Conservation (phyloP, 2,888 invertebrate genomes). For the Holacanthella duospinosa region DNA sequence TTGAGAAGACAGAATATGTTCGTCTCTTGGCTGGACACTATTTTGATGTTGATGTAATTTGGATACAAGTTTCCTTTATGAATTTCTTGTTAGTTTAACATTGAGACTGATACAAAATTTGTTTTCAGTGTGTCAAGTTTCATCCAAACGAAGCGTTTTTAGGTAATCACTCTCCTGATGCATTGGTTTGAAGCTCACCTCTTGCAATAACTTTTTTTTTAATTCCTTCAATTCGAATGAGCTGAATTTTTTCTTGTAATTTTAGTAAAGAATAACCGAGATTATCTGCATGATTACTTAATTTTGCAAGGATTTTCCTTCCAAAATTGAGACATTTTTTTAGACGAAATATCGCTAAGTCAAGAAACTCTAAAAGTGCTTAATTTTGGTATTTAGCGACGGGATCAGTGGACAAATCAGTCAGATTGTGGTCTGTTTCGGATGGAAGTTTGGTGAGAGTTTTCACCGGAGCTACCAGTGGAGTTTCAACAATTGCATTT, state of each 20-base stretch:
- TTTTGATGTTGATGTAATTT: constrained; percentile 69
- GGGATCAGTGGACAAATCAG: constrained; percentile 78
- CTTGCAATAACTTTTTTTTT: too few relatives aligned
- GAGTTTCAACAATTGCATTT: constrained; percentile 64
- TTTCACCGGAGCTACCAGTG: constrained; percentile 63
- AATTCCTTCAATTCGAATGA: too few relatives aligned
- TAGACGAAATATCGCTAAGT: too few relatives aligned
- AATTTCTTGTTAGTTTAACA: constrained; percentile 7
- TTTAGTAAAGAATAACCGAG: too few relatives aligned
- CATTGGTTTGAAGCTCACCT: too few relatives aligned
- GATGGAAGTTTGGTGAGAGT: constrained; percentile 72
- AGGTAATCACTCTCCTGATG: too few relatives aligned
- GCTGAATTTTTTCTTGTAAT: too few relatives aligned
- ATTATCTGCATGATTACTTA: too few relatives aligned
- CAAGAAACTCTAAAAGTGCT: too few relatives aligned
- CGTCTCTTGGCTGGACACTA: constrained; percentile 80
- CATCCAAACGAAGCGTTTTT: constrained; percentile 83
- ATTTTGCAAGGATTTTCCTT: too few relatives aligned
- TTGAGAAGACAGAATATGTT: constrained; percentile 69
- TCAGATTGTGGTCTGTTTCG: constrained; percentile 75
- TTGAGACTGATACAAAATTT: constrained; percentile 5
- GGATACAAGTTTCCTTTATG: background rate
- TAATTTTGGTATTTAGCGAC: constrained; percentile 86
- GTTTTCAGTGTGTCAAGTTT: constrained; percentile 64
- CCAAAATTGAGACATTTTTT: too few relatives aligned